These are phyloP conservation scores for Ailurus styani DNA, from an alignment of 2,113 vertebrate species.

Conservation along the genomic window DNA sequence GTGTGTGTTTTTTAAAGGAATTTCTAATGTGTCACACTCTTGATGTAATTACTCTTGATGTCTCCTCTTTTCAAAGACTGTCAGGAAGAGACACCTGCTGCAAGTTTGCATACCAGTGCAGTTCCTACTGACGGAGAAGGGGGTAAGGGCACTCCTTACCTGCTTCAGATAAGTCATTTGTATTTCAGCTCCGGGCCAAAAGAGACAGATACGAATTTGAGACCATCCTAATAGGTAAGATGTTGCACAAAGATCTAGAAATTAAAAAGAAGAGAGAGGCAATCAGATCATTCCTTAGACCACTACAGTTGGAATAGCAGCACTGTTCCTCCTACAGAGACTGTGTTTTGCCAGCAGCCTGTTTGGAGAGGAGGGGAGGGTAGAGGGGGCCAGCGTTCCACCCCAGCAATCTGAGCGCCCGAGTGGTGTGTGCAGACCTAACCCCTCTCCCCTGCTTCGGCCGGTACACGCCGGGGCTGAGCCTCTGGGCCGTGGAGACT, in stretches of 20 bases:
- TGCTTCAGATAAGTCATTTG: background rate
- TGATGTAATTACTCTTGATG: background rate
- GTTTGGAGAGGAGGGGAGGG: background rate
- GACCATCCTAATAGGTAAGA: background rate
- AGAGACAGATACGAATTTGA: background rate
- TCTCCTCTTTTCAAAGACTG: background rate
- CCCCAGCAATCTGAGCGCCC: background rate
- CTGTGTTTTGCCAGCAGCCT: background rate
- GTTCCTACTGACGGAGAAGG: background rate
- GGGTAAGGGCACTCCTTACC: rapidly evolving
- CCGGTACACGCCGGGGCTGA: background rate
- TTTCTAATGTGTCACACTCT: background rate
- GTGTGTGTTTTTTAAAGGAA: background rate
- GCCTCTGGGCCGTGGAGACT: background rate
- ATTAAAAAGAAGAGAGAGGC: background rate
- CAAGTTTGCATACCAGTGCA: rapidly evolving
- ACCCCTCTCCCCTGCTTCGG: background rate
- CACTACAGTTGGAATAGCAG: background rate
- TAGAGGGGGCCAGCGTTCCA: background rate
- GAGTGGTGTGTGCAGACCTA: background rate
- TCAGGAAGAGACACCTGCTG: background rate
- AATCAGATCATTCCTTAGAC: background rate
- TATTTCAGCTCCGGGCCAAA: background rate
- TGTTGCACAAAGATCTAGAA: background rate
- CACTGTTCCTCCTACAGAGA: background rate